A percentile compares a stretch with the other conserved stretches of the same genome.
These are phyloP conservation scores for Zosterops hypoxanthus DNA, from an alignment of 2,113 vertebrate genomes.

Conservation along the genomic window DNA sequence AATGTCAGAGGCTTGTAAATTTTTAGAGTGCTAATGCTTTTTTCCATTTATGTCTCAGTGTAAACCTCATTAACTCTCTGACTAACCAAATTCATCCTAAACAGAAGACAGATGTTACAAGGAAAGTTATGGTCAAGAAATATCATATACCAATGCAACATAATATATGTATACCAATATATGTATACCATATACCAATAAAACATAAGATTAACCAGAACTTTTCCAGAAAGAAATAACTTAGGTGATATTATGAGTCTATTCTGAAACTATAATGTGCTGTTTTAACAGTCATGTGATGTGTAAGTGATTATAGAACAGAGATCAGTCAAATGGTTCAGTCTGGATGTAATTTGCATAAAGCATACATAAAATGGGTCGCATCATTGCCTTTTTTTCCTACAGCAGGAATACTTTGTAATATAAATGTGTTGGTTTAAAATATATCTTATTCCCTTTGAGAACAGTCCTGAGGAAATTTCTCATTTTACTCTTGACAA, in stretches of 20 bases:
- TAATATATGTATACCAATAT: no score
- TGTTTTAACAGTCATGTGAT: background rate
- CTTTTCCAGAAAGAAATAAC: background rate
- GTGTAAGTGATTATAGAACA: background rate
- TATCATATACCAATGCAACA: background rate
- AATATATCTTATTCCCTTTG: background rate
- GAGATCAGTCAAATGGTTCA: background rate
- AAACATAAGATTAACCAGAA: background rate
- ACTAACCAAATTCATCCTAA: background rate
- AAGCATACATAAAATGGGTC: background rate
- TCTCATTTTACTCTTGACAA: background rate
- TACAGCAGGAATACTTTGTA: background rate
- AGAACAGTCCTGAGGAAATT: background rate
- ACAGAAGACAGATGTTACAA: background rate
- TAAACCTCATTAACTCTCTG: background rate
- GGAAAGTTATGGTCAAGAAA: background rate
- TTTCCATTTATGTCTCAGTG: background rate
- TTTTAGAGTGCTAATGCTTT: background rate
- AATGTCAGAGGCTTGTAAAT: background rate
- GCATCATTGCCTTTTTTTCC: background rate
- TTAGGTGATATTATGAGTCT: background rate
- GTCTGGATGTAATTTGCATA: background rate
- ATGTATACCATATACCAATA: no score
- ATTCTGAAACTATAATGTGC: background rate
- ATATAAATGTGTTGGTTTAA: background rate